A percentile compares a stretch with the other conserved stretches of the same genome.
Evolutionary conservation across 2,888 invertebrate genomes (phyloP).

Genomic region (Drosophila hamatofila): DNA sequence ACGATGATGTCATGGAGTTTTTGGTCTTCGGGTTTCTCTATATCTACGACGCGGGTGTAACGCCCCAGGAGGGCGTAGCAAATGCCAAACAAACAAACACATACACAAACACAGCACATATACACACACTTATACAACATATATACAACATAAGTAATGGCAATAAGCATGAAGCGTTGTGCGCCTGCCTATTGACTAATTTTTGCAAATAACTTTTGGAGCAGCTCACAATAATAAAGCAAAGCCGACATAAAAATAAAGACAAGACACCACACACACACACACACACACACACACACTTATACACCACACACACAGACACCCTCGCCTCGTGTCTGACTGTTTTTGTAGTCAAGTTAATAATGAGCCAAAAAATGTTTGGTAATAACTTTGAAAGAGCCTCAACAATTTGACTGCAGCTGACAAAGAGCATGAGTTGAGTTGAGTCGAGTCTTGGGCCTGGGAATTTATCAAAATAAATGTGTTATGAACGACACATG

Average conservation of each 20-base stretch:
- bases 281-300: conserved; percentile 7
- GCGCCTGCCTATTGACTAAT: conserved; percentile 71
- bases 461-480: conserved; percentile 18
- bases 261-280: conserved; percentile 29
- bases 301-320: conserved; percentile 13
- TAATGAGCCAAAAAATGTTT: conserved; percentile 71
- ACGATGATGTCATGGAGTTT: conserved; percentile 57
- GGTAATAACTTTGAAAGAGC: conserved; percentile 67
- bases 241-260: conserved; percentile 56
- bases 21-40: conserved; percentile 11
- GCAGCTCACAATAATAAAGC: conserved; percentile 59
- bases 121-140: conserved; percentile 9
- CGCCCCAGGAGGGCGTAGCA: conserved; percentile 70
- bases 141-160: conserved; percentile 57
- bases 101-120: conserved; percentile 7
- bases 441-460: not conserved
- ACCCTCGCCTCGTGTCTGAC: conserved; percentile 13
- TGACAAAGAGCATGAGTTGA: conserved; percentile 34
- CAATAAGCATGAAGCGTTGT: conserved; percentile 40
- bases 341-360: conserved; percentile 47
- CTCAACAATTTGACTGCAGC: conserved; percentile 47
- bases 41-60: conserved; percentile 52
- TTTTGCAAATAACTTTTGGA: conserved; percentile 78
- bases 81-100: conserved; percentile 67
- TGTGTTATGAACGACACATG: conserved; percentile 21